A percentile compares a stretch with the other conserved stretches of the same genome.
Conservation (phyloP, 1,140 invertebrate species). For the Anoplolepis gracilipes region DNA sequence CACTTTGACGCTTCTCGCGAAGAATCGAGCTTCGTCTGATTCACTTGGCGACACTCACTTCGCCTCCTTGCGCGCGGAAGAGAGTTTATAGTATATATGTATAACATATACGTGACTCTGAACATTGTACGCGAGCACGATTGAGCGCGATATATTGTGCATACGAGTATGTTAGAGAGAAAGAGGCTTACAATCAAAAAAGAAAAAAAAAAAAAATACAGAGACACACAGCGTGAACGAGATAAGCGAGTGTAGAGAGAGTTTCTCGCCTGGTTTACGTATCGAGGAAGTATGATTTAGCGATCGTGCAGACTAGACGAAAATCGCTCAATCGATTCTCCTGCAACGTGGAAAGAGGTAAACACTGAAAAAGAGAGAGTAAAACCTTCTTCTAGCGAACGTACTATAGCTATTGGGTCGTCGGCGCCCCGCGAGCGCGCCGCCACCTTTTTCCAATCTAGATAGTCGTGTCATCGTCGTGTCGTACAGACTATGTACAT, state of each 20-base stretch:
- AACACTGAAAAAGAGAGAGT: constrained; percentile 2
- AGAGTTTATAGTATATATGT: constrained; percentile 43
- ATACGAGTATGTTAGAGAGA: constrained; percentile 59
- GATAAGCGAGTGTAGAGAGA: constrained; percentile 36
- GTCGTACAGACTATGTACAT: constrained; percentile 61
- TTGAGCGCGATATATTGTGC: constrained; percentile 56
- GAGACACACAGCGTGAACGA: constrained; percentile 49
- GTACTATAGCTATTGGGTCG: constrained; percentile 64
- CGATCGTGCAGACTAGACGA: constrained; percentile 25
- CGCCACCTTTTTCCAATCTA: constrained; percentile 78
- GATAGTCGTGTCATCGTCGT: constrained; percentile 80
- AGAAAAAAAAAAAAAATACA: not conserved
- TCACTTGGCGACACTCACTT: constrained; percentile 12
- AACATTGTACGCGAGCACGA: constrained; percentile 53
- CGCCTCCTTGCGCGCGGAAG: constrained; percentile 21
- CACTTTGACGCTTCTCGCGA: constrained; percentile 12
- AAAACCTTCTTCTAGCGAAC: constrained; percentile 60
- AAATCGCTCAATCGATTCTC: constrained; percentile 38
- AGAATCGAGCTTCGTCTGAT: constrained; percentile 8
- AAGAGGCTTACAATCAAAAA: constrained; percentile 75
- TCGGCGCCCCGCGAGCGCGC: constrained; percentile 63
- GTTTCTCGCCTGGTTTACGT: constrained; percentile 21
- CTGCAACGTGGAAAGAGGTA: not conserved
- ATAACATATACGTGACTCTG: constrained; percentile 23
- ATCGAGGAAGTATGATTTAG: constrained; percentile 26